Conservation (phyloP, 2,797 vertebrate genomes). For the Pipistrellus kuhlii region DNA sequence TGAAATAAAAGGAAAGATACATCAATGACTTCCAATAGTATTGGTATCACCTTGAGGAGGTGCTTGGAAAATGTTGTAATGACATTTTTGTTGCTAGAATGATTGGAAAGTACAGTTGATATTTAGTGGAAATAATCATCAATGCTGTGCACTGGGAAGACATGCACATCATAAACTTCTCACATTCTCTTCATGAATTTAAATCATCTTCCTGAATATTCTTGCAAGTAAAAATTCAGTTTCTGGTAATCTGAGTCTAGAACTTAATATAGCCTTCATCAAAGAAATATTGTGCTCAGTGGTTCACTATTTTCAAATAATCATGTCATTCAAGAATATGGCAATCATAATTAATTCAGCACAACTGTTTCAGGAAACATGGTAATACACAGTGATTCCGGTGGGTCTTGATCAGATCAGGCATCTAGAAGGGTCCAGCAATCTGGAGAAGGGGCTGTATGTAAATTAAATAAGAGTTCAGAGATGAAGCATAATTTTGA, state of each 20-base stretch:
- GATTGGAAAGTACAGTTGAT: not conserved
- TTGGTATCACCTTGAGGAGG: not conserved
- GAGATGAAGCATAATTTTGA: too few species aligned
- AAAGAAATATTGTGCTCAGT: not conserved
- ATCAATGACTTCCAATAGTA: not conserved
- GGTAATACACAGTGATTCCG: not conserved
- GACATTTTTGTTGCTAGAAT: slow-evolving; percentile 7
- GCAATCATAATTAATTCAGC: not conserved
- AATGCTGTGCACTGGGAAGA: not conserved
- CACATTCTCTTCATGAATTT: not conserved
- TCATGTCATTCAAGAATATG: not conserved
- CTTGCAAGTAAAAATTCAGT: not conserved
- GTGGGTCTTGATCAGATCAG: too few species aligned
- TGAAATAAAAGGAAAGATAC: not conserved
- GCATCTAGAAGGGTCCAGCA: too few species aligned
- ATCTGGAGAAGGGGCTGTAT: too few species aligned
- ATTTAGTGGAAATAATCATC: not conserved
- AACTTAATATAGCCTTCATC: not conserved
- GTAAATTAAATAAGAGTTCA: too few species aligned
- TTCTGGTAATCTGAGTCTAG: not conserved
- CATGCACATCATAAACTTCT: not conserved
- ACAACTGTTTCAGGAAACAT: not conserved
- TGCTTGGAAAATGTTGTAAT: not conserved
- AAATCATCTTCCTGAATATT: not conserved
- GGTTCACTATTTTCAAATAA: slow-evolving; percentile 11